Evolutionary conservation across 2,113 vertebrate genomes (phyloP).

Genomic region (Microtus ochrogaster): DNA sequence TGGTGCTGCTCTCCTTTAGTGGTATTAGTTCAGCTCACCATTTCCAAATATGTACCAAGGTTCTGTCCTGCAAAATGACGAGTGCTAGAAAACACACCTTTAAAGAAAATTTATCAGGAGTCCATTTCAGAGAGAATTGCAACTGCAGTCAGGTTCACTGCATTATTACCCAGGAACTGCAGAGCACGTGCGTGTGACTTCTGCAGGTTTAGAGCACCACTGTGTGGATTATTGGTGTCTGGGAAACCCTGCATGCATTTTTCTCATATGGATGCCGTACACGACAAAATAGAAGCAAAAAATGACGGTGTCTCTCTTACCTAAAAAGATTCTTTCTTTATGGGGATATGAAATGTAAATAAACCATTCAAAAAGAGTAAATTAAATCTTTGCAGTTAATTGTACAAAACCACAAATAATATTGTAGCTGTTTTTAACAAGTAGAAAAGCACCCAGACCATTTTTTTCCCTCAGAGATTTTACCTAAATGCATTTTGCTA

Average conservation of each 20-base stretch:
- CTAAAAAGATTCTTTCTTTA: slow-evolving; percentile 59
- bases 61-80: slow-evolving; percentile 76
- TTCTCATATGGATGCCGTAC: neutral
- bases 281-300: slow-evolving; percentile 7
- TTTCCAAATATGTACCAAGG: slow-evolving; percentile 82
- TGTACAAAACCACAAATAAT: slow-evolving; percentile 72
- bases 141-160: slow-evolving; percentile 68
- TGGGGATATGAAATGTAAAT: slow-evolving; percentile 52
- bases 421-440: slow-evolving; percentile 73
- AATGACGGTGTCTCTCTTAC: neutral
- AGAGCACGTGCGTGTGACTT: slow-evolving; percentile 44
- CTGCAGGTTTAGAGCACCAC: slow-evolving; percentile 88
- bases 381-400: slow-evolving; percentile 52
- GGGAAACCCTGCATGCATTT: slow-evolving; percentile 31
- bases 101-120: slow-evolving; percentile 76
- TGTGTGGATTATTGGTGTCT: slow-evolving; percentile 83
- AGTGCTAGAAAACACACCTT: slow-evolving; percentile 77
- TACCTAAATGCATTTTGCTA: slow-evolving; percentile 81
- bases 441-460: slow-evolving; percentile 65
- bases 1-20: slow-evolving; percentile 73
- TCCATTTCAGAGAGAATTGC: slow-evolving; percentile 81
- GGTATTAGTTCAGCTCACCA: slow-evolving; percentile 83
- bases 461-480: slow-evolving; percentile 50
- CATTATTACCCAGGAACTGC: slow-evolving; percentile 72
- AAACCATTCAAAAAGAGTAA: slow-evolving; percentile 51